A percentile compares a stretch with the other conserved stretches of the same genome.
Conservation (phyloP, 2,888 invertebrate genomes). For the Eupithecia centaureata region DNA sequence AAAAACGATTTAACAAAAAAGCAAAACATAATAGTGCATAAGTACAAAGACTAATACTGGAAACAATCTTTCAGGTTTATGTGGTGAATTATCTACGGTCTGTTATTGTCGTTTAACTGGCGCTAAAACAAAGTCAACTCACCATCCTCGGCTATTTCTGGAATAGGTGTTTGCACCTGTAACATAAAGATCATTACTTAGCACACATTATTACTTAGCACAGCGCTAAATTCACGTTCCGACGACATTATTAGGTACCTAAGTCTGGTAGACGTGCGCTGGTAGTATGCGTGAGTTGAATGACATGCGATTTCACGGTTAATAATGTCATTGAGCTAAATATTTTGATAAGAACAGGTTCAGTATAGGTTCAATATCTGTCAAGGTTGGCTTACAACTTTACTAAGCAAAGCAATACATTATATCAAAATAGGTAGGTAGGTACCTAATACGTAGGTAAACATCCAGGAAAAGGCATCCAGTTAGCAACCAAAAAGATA, state of each 20-base stretch:
- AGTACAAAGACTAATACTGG: too few relatives aligned
- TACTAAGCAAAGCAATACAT: background rate
- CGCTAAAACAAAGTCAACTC: conserved; percentile 56
- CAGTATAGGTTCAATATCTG: too few relatives aligned
- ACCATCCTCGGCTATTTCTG: conserved; percentile 91
- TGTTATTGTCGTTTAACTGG: background rate
- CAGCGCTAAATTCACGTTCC: background rate
- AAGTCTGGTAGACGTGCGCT: background rate
- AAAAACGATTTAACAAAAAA: too few relatives aligned
- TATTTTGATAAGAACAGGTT: background rate
- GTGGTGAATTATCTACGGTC: too few relatives aligned
- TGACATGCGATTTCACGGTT: background rate
- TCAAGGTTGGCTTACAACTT: background rate
- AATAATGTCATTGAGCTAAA: background rate
- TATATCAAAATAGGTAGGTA: too few relatives aligned
- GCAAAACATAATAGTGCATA: too few relatives aligned
- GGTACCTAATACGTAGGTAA: too few relatives aligned
- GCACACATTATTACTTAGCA: conserved; percentile 29
- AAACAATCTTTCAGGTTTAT: too few relatives aligned
- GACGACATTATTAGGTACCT: background rate
- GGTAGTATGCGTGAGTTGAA: background rate
- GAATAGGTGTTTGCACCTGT: conserved; percentile 93
- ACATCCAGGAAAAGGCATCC: too few relatives aligned
- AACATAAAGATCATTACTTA: conserved; percentile 47
- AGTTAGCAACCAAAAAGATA: too few relatives aligned